Percentiles rank a stretch among this genome's conserved stretches.
These are phyloP conservation scores for Philantomba maxwellii DNA, from an alignment of 2,113 vertebrate species.

Conservation along the genomic window DNA sequence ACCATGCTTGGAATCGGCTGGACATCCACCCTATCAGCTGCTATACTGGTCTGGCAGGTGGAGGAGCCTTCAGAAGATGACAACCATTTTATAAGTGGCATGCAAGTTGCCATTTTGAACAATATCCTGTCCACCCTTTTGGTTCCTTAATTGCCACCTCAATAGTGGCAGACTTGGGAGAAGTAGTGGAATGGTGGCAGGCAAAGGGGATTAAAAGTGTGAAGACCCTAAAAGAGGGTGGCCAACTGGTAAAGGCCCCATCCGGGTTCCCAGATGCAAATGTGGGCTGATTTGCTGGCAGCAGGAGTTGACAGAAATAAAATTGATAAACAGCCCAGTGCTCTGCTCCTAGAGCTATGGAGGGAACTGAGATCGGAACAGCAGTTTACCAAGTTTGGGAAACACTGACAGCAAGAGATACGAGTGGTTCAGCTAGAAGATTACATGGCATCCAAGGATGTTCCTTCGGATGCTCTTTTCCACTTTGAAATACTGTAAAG, in stretches of 20 bases:
- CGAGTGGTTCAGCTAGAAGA: background rate
- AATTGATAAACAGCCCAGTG: background rate
- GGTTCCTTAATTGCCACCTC: background rate
- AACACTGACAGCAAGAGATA: background rate
- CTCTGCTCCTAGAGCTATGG: background rate
- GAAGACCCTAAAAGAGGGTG: background rate
- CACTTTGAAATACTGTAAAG: background rate
- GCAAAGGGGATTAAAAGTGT: background rate
- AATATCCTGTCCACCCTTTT: background rate
- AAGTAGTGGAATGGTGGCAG: background rate
- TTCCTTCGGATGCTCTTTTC: background rate
- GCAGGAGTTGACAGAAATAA: background rate
- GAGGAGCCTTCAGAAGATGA: background rate
- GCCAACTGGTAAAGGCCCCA: background rate
- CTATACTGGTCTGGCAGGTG: background rate
- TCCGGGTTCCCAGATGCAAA: background rate
- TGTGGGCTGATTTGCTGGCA: background rate
- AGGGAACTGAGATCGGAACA: background rate
- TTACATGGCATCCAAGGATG: background rate
- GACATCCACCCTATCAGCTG: background rate
- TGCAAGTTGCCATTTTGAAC: background rate
- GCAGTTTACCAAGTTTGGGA: background rate
- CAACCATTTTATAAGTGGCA: background rate
- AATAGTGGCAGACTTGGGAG: background rate
- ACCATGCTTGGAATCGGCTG: background rate